Percentiles rank a stretch among this genome's conserved stretches.
phyloP scores from a whole-genome alignment of 2,113 vertebrate genomes.

The Carassius gibelio region DNA sequence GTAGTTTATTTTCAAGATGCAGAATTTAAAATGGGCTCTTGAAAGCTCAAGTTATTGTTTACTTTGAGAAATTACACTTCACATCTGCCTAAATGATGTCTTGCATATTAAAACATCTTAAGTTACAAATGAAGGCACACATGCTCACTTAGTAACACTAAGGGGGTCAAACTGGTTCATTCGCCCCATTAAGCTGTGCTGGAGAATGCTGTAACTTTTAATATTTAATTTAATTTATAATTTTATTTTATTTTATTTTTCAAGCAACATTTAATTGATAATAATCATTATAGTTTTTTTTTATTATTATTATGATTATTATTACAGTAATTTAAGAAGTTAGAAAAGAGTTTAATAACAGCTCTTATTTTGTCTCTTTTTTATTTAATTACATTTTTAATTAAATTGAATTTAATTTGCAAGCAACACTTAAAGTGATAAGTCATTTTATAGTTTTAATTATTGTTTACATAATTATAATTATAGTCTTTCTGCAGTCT shows the following conservation, averaged over 20 bases:
- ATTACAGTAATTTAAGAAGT: neutral
- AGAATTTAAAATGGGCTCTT: neutral
- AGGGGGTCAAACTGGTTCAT: neutral
- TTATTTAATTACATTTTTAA: neutral
- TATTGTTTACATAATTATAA: too few relatives aligned
- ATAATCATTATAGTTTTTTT: neutral
- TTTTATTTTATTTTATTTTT: neutral
- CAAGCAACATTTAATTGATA: neutral
- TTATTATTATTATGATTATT: neutral
- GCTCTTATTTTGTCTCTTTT: neutral
- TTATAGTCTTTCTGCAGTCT: too few relatives aligned
- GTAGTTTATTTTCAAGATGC: neutral
- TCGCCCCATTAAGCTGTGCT: too few relatives aligned
- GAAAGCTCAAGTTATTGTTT: conserved; percentile 3
- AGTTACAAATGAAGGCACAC: neutral
- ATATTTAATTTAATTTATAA: neutral
- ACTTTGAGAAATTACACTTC: neutral
- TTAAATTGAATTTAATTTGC: too few relatives aligned
- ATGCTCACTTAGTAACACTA: neutral
- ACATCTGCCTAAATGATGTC: neutral
- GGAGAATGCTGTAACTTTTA: too few relatives aligned
- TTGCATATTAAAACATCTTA: neutral
- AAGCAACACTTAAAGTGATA: too few relatives aligned
- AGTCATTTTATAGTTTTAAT: neutral
- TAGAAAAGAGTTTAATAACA: too few relatives aligned